Evolutionary conservation across 2,888 invertebrate genomes (phyloP).

Genomic region (Augochlorella aurata): DNA sequence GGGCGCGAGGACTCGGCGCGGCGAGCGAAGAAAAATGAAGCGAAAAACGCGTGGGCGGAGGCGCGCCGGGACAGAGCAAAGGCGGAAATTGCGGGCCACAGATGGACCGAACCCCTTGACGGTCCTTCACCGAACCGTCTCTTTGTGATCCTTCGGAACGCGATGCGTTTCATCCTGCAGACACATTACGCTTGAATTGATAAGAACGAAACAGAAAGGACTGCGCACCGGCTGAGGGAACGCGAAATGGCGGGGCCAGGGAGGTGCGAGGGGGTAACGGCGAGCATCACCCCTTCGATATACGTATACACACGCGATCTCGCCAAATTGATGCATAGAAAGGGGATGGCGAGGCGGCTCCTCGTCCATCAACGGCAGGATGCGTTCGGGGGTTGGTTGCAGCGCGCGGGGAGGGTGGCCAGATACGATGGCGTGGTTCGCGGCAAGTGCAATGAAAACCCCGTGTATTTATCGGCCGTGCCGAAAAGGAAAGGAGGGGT

Average conservation of each 20-base stretch:
- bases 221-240: constrained; percentile 40
- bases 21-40: constrained; percentile 46
- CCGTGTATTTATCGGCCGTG: constrained; percentile 57
- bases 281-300: constrained; percentile 56
- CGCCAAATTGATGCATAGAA: constrained; percentile 69
- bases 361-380: constrained; percentile 69
- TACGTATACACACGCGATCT: constrained; percentile 52
- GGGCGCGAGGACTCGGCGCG: neutral
- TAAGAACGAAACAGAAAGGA: constrained; percentile 59
- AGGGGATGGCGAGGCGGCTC: constrained; percentile 57
- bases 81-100: constrained; percentile 58
- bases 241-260: constrained; percentile 17
- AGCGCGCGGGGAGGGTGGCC: constrained; percentile 29
- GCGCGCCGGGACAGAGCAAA: constrained; percentile 28
- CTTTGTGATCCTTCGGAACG: constrained; percentile 60
- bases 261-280: neutral
- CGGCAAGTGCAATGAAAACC: constrained; percentile 51
- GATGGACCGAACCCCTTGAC: constrained; percentile 60
- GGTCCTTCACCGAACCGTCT: constrained; percentile 50
- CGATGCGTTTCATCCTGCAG: constrained; percentile 63
- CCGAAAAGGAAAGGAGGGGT: constrained; percentile 22
- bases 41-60: constrained; percentile 10
- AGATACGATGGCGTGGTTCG: constrained; percentile 38
- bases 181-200: constrained; percentile 66
- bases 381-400: constrained; percentile 40